Conservation (phyloP, 2,113 vertebrate species). For the Notarius lentiginosus region DNA sequence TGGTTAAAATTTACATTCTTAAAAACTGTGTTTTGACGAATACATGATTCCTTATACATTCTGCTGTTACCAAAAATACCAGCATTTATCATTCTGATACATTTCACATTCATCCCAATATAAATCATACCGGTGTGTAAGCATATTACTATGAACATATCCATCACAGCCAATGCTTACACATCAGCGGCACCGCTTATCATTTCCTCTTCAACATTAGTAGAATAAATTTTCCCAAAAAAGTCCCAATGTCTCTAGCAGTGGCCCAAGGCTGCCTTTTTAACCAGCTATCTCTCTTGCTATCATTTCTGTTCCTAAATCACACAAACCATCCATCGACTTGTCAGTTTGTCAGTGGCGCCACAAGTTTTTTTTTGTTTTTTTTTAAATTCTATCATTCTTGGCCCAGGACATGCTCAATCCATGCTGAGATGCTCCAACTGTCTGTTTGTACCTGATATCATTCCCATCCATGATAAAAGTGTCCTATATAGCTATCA, state of each 20-base stretch:
- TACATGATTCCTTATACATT: background rate
- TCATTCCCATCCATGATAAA: conserved; percentile 71
- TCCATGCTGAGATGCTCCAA: conserved; percentile 64
- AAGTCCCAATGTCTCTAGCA: conserved; percentile 68
- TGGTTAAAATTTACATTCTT: background rate
- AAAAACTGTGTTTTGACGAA: background rate
- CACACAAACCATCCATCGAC: conserved; percentile 71
- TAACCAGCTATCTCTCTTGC: conserved; percentile 76
- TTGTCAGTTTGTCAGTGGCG: conserved; percentile 66
- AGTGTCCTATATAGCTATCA: conserved; percentile 69
- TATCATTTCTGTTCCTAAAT: conserved; percentile 77
- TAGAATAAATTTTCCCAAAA: conserved; percentile 71
- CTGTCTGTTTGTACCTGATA: conserved; percentile 62
- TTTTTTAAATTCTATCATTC: conserved; percentile 72
- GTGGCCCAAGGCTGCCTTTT: conserved; percentile 66
- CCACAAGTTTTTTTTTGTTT: conserved; percentile 53
- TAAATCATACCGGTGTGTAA: background rate
- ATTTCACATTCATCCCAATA: background rate
- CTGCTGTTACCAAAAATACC: background rate
- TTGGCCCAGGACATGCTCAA: conserved; percentile 71
- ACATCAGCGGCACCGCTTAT: conserved; percentile 68
- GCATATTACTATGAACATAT: conserved; percentile 55
- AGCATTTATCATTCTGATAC: background rate
- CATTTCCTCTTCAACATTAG: conserved; percentile 60
- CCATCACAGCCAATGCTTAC: background rate